These are phyloP conservation scores for Ips typographus DNA, from an alignment of 1,140 invertebrate genomes.

Conservation along the genomic window DNA sequence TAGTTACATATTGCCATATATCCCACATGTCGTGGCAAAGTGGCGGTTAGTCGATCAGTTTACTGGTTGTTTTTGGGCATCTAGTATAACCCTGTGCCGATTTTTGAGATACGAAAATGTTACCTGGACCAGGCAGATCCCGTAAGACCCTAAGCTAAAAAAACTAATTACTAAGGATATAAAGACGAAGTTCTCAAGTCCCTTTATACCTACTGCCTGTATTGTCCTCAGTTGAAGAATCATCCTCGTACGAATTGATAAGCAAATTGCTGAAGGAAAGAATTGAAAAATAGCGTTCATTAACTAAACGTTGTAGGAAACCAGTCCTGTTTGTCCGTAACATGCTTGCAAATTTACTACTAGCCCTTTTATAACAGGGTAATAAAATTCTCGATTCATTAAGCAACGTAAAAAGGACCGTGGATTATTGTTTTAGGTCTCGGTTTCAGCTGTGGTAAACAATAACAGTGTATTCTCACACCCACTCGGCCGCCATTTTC, in stretches of 20 bases:
- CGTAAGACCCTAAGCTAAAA: slow-evolving; percentile 3
- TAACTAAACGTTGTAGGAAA: slow-evolving; percentile 3
- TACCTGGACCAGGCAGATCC: slow-evolving; percentile 9
- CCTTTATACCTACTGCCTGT: slow-evolving; percentile 14
- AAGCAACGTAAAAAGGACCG: slow-evolving; percentile 4
- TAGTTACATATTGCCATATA: slow-evolving; percentile 5
- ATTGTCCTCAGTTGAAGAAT: background rate
- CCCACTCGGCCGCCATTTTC: slow-evolving; percentile 17
- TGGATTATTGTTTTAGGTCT: slow-evolving; percentile 16
- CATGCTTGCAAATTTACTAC: background rate
- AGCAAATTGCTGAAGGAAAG: slow-evolving; percentile 18
- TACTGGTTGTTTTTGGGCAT: too few species aligned
- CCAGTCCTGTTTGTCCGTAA: background rate
- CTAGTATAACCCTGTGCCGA: too few species aligned
- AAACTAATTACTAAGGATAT: slow-evolving; percentile 19
- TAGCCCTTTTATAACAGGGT: background rate
- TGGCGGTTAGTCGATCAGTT: too few species aligned
- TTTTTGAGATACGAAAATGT: background rate
- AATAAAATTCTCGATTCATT: slow-evolving; percentile 1
- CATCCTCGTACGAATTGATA: slow-evolving; percentile 17
- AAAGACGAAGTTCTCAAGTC: slow-evolving; percentile 15
- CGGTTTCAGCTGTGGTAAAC: slow-evolving; percentile 6
- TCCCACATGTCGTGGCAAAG: slow-evolving; percentile 1
- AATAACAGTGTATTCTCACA: slow-evolving; percentile 18
- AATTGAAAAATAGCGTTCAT: slow-evolving; percentile 10